Base-by-base conservation (phyloP, 2,113 vertebrate species). In the Aegypius monachus region DNA sequence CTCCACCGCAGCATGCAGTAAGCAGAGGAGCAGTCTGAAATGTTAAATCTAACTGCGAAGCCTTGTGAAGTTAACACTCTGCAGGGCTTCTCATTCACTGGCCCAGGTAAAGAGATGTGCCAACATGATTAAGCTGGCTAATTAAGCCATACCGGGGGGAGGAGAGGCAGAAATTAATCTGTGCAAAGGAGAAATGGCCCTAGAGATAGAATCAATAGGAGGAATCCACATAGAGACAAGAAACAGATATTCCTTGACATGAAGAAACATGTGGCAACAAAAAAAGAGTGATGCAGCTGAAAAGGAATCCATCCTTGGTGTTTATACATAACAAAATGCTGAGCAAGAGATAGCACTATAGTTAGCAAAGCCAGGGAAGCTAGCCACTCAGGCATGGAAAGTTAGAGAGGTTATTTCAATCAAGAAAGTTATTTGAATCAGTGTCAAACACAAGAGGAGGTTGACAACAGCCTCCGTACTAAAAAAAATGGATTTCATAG, bases 311-410 rank as follows among this genome's bases (percentile, higher is more conserved):
- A 82, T 90, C 58, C 81, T 89, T 68, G 70, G 27, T 95, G 92
- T 97, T 95, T 87, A 94, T 89, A 92, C 84, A 87, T 95, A 95
- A 90, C 81, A 82, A 93, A 97, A 95, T 85, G 87, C 96, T 96
- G 89, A 95, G 91, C 74, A 95, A 96, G 91, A 95, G 45, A 94
- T 3, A 72, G 86, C 78, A 77, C 84, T 77, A 59, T n/a, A 92
- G 84, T 89, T 96, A 96, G 81, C 50, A 91, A 87, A 82, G 95
- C 62, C 71, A 90, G 42, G 70, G 81, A 87, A 91, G 45, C 73
- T 56, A 70, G 78, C 58, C 81, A 90, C 20, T 19, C 4, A 3
- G 62, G 70, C 40, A 87, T 27, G 38, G 74, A 87, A 95, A 73
- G 42, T 82, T 70, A 93, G 67, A 88, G 87, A 81, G 45, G 81